Evolutionary conservation across 2,888 invertebrate genomes (phyloP), one percentile per base, ranked within the genome.

Genomic region (Drosophila sordidapex): DNA sequence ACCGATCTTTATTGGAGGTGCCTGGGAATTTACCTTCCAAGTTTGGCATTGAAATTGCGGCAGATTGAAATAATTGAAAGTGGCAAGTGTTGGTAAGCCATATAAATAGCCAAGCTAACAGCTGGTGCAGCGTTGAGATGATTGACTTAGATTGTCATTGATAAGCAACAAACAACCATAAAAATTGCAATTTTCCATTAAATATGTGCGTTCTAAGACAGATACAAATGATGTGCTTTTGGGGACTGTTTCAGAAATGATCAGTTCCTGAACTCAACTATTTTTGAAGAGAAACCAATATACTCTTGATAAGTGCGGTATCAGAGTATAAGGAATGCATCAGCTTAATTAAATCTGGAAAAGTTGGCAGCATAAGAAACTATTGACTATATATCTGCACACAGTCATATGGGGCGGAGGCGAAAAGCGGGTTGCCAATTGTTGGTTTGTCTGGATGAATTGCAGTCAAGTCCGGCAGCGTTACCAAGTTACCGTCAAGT

Each of bases 291-390:
- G 2, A 11, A n/a, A 11, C 6, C 46, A 46, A 25, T 8, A 21
- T 15, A 25, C 46, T 15, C 13, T 15, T 7, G 7, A 7, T 8
- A 25, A 2, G 25, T 25, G 8, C 15, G 15, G 8, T 15, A 25
- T 25, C 25, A 46, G 25, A 15, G 25, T 46, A 15, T 8, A 40
- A n/a, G n/a, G n/a, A 54, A 66, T 36, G 66, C 72, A 76, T 74
- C 74, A 72, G 69, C 70, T 67, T 80, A 87, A 82, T 83, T 80
- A 86, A 86, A 84, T 80, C 84, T 83, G 67, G 74, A 70, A 60
- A 74, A 80, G 70, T 74, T 79, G 76, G 70, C 70, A 70, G 78
- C 80, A 56, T 66, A 57, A 65, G 74, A 57, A 69, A 51, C 74
- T 63, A 63, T 53, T 36, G 71, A 54, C 69, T 52, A 27, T 18